Conservation (phyloP, 2,113 vertebrate species). For the Brachypteracias leptosomus region DNA sequence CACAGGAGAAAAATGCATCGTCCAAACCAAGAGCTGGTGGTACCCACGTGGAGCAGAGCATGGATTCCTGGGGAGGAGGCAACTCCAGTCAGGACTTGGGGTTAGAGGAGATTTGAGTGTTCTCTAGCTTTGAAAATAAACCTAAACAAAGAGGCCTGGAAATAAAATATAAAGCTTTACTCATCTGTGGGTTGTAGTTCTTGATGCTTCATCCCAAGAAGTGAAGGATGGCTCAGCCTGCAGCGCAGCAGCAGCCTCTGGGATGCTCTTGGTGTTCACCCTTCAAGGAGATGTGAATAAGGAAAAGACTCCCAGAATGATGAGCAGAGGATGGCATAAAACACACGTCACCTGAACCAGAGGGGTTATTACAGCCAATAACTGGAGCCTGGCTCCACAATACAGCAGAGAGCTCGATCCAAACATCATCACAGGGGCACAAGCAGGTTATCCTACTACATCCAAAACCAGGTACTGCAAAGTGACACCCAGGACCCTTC, state of each 20-base stretch:
- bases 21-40: too few species aligned
- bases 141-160: not conserved
- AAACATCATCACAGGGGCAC: not conserved
- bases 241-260: not conserved
- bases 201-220: not conserved
- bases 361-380: not conserved
- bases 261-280: not conserved
- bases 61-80: not conserved
- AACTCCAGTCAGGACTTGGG: not conserved
- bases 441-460: not conserved
- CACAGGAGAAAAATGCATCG: not conserved
- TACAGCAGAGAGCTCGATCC: not conserved
- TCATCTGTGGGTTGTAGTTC: not conserved
- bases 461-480: too few species aligned
- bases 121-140: not conserved
- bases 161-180: not conserved
- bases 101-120: not conserved
- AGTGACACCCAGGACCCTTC: too few species aligned
- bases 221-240: rapidly evolving
- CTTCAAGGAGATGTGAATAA: not conserved
- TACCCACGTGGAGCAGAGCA: too few species aligned
- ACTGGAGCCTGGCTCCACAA: not conserved
- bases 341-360: not conserved
- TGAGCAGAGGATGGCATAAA: not conserved
- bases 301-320: not conserved